Evolutionary conservation across 2,797 vertebrate genomes (phyloP).

Genomic region (Leptatherina wallacei): DNA sequence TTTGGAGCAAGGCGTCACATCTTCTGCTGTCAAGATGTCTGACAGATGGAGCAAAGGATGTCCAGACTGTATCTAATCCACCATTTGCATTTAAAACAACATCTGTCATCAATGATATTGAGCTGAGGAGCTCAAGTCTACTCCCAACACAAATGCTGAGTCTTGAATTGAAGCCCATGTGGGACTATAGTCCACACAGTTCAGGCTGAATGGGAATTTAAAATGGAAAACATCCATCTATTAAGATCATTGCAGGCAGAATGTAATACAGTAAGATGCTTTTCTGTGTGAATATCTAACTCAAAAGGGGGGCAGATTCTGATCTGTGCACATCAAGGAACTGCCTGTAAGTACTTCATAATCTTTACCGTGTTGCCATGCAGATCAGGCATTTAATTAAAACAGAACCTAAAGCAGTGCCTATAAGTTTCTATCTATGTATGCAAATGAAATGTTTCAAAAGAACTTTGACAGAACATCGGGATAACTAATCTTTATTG

Average conservation of each 20-base stretch:
- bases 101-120: slow-evolving; percentile 27
- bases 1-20: slow-evolving; percentile 18
- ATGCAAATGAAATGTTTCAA: neutral
- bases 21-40: slow-evolving; percentile 21
- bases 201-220: slow-evolving; percentile 8
- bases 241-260: neutral
- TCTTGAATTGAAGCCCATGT: slow-evolving; percentile 5
- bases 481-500: neutral
- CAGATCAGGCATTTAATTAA: slow-evolving; percentile 4
- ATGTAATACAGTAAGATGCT: slow-evolving; percentile 1
- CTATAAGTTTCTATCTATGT: neutral
- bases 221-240: slow-evolving; percentile 4
- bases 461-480: neutral
- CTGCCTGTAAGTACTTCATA: neutral
- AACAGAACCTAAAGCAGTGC: neutral
- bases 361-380: neutral
- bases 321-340: neutral
- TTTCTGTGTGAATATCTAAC: neutral
- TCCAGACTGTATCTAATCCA: slow-evolving; percentile 39
- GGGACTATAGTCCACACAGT: neutral
- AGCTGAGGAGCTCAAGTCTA: slow-evolving; percentile 19
- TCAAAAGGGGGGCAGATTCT: neutral
- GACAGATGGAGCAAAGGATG: slow-evolving; percentile 39
- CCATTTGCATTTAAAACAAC: slow-evolving; percentile 25
- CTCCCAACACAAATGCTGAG: slow-evolving; percentile 2